These are phyloP conservation scores for Thripadectes ignobilis DNA, from an alignment of 2,797 vertebrate genomes.

Conservation along the genomic window DNA sequence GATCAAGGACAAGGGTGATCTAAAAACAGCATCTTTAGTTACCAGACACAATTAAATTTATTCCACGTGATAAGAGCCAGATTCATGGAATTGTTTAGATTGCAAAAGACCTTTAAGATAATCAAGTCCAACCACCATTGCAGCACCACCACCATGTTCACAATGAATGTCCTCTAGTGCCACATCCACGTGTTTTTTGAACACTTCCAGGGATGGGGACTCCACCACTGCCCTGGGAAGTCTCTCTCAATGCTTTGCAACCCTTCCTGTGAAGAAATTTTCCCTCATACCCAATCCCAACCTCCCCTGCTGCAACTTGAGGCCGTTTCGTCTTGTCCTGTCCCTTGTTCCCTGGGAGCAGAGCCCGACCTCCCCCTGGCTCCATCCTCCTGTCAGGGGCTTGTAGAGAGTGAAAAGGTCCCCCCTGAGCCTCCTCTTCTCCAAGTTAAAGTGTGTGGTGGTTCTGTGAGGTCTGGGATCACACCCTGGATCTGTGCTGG, in stretches of 20 bases:
- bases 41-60: not conserved
- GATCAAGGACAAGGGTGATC: not conserved
- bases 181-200: not conserved
- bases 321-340: not conserved
- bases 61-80: not conserved
- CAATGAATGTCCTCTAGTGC: not conserved
- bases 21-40: not conserved
- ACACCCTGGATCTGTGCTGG: not conserved
- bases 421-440: not conserved
- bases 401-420: rapidly evolving
- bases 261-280: not conserved
- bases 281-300: not conserved
- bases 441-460: not conserved
- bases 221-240: not conserved
- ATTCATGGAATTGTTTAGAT: not conserved
- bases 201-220: not conserved
- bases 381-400: not conserved
- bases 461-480: not conserved
- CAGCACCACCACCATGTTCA: not conserved
- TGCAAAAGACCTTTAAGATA: not conserved
- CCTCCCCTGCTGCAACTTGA: not conserved
- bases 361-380: rapidly evolving
- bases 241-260: not conserved
- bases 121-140: not conserved
- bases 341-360: not conserved